phyloP scores from a whole-genome alignment of 2,113 vertebrate genomes.

The Otis tarda region DNA sequence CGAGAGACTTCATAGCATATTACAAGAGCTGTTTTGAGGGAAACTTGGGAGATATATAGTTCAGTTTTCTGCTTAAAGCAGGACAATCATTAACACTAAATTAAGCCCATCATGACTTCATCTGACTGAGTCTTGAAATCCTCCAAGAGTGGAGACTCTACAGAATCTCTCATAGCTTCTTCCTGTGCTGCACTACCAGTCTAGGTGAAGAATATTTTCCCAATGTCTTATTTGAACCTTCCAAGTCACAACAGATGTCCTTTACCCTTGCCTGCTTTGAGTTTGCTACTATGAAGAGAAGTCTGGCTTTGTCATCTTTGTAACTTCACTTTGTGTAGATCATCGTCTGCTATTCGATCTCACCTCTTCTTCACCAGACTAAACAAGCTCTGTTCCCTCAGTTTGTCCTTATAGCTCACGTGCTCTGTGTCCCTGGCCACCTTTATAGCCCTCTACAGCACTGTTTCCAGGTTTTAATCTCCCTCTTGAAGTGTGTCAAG shows the following conservation, averaged over 20 bases:
- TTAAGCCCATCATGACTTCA: not conserved
- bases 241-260: not conserved
- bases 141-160: not conserved
- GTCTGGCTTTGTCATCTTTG: not conserved
- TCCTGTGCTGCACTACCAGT: not conserved
- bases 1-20: not conserved
- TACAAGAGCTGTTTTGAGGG: not conserved
- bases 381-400: not conserved
- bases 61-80: not conserved
- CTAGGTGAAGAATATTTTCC: not conserved
- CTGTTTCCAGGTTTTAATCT: not conserved
- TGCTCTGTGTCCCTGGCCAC: not conserved
- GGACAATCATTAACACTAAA: not conserved
- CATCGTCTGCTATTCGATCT: not conserved
- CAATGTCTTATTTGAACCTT: not conserved
- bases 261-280: not conserved
- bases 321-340: not conserved
- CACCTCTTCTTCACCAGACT: not conserved
- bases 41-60: not conserved
- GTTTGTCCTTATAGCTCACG: not conserved
- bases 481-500: not conserved
- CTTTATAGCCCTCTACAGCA: not conserved
- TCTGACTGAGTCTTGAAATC: not conserved
- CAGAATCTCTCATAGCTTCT: not conserved
- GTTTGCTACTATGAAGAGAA: not conserved